phyloP scores from a whole-genome alignment of 1,140 invertebrate species.

The Dicyema japonicum region DNA sequence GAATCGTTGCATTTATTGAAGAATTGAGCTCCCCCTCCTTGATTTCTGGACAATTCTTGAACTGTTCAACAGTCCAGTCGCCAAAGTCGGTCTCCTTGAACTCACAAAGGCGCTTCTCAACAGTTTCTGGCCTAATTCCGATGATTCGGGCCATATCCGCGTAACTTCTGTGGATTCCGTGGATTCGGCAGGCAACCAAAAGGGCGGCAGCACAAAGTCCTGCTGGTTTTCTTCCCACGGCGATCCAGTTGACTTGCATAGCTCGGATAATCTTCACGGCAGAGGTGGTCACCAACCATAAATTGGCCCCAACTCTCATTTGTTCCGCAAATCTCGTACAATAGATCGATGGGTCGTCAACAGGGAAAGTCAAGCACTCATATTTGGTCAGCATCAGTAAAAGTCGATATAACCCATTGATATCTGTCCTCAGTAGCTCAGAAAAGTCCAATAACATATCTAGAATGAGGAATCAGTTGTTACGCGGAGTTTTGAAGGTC shows the following conservation, averaged over 20 bases:
- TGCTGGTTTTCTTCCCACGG: slow-evolving; percentile 64
- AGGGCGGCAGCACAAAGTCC: slow-evolving; percentile 83
- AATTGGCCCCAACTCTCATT: slow-evolving; percentile 57
- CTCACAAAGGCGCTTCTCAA: too few species aligned
- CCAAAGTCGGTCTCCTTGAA: too few species aligned
- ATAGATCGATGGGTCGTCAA: slow-evolving; percentile 52
- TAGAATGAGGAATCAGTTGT: too few species aligned
- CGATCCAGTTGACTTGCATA: slow-evolving; percentile 90
- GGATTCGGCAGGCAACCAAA: slow-evolving; percentile 56
- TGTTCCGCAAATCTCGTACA: slow-evolving; percentile 68
- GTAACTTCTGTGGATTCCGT: slow-evolving; percentile 53
- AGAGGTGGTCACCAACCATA: slow-evolving; percentile 67
- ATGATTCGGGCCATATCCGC: slow-evolving; percentile 67
- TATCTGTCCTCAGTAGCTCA: too few species aligned
- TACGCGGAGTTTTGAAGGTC: slow-evolving; percentile 62
- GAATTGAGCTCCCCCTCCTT: too few species aligned
- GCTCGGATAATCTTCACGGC: slow-evolving; percentile 59
- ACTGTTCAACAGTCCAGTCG: too few species aligned
- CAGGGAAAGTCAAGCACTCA: too few species aligned
- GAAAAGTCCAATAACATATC: too few species aligned
- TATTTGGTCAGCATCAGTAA: too few species aligned
- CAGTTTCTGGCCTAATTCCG: slow-evolving; percentile 64
- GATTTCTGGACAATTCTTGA: too few species aligned
- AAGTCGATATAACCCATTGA: too few species aligned
- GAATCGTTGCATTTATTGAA: too few species aligned